Evolutionary conservation across 2,797 vertebrate species (phyloP).

Genomic region (Peromyscus attwateri): DNA sequence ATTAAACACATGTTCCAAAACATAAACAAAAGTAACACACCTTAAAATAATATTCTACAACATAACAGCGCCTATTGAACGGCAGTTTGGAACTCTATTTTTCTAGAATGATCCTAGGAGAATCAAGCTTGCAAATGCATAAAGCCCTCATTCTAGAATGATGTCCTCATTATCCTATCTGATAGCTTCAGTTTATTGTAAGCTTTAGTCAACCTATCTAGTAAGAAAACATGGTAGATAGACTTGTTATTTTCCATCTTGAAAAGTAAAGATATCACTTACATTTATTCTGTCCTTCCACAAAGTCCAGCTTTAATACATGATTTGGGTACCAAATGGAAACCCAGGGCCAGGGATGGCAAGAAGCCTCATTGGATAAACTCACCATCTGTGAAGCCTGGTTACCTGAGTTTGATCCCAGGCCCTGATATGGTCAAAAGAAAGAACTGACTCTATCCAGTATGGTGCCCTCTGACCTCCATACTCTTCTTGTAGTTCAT

Average conservation of each 20-base stretch:
- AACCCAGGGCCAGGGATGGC: background rate
- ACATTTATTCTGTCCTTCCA: background rate
- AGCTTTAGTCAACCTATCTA: background rate
- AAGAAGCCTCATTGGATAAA: background rate
- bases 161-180: background rate
- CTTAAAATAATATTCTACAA: too few relatives aligned
- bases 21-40: too few relatives aligned
- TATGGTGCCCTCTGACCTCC: background rate
- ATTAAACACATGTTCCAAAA: too few relatives aligned
- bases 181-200: background rate
- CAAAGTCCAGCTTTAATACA: background rate
- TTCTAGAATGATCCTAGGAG: background rate
- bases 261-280: background rate
- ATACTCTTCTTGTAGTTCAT: background rate
- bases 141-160: background rate
- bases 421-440: background rate
- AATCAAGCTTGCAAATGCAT: background rate
- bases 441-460: background rate
- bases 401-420: background rate
- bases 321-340: conserved; percentile 28
- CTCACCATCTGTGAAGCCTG: background rate
- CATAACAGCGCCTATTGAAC: background rate
- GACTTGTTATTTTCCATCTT: background rate
- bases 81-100: background rate
- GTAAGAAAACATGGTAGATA: background rate